Percentiles rank a stretch among this genome's conserved stretches.
Evolutionary conservation across 2,888 invertebrate genomes (phyloP).

Genomic region (Physocephala rufipes): DNA sequence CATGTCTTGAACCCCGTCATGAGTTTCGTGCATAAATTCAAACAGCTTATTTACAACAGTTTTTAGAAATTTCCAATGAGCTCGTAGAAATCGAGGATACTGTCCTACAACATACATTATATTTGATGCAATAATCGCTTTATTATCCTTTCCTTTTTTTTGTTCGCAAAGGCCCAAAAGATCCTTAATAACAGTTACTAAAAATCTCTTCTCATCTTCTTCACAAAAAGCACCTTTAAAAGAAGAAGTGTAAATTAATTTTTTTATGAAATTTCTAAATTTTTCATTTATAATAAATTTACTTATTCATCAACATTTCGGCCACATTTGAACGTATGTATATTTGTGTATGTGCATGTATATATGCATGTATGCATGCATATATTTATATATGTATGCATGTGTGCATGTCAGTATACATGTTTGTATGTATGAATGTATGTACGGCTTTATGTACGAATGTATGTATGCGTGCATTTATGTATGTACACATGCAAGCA

Average conservation of each 20-base stretch:
- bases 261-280: too few relatives aligned
- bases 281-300: too few relatives aligned
- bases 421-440: too few relatives aligned
- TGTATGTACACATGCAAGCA: not conserved
- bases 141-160: slow-evolving; percentile 97
- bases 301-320: too few relatives aligned
- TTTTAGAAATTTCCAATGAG: slow-evolving; percentile 99
- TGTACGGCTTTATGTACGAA: too few relatives aligned
- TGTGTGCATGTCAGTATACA: too few relatives aligned
- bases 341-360: too few relatives aligned
- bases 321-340: too few relatives aligned
- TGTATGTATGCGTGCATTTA: too few relatives aligned
- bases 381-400: too few relatives aligned
- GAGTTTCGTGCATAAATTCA: slow-evolving; percentile 99
- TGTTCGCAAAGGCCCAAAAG: slow-evolving; percentile 96
- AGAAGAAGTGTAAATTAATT: slow-evolving; percentile 30
- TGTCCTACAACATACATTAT: slow-evolving; percentile 99
- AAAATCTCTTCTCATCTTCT: slow-evolving; percentile 98
- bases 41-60: slow-evolving; percentile 99
- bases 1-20: slow-evolving; percentile 99
- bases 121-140: slow-evolving; percentile 99
- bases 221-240: slow-evolving; percentile 86
- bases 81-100: slow-evolving; percentile 96
- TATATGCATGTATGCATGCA: too few relatives aligned
- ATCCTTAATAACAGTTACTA: slow-evolving; percentile 99